Percentiles rank a stretch among this genome's conserved stretches.
phyloP scores from a whole-genome alignment of 2,888 invertebrate species.

The Fragum sueziense region DNA sequence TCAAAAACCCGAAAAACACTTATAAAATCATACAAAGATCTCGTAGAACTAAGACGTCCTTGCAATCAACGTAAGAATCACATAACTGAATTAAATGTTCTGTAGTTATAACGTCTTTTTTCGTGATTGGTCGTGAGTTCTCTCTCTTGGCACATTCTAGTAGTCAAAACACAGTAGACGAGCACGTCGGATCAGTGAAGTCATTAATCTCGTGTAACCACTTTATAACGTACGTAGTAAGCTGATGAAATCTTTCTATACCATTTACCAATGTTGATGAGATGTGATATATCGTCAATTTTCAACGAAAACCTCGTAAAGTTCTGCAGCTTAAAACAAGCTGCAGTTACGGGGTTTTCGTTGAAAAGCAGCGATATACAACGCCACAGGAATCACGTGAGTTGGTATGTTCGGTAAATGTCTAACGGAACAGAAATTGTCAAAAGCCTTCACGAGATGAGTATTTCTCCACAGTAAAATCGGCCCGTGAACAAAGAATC shows the following conservation, averaged over 20 bases:
- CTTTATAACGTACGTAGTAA: constrained; percentile 18
- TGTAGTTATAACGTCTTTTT: constrained; percentile 21
- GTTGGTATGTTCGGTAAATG: constrained; percentile 5
- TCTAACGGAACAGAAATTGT: background rate
- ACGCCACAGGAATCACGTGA: constrained; percentile 1
- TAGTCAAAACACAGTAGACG: constrained; percentile 8
- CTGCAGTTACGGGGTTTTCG: too few relatives aligned
- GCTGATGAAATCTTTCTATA: constrained; percentile 1
- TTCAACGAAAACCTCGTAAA: too few relatives aligned
- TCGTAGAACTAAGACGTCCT: constrained; percentile 27
- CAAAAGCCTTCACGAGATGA: background rate
- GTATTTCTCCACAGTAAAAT: background rate
- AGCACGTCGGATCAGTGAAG: constrained; percentile 29
- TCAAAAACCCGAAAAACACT: constrained; percentile 30
- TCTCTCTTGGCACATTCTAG: constrained; percentile 25
- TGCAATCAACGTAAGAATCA: constrained; percentile 3
- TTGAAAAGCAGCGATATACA: too few relatives aligned
- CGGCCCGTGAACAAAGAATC: background rate
- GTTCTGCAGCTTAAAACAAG: too few relatives aligned
- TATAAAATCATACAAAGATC: constrained; percentile 31
- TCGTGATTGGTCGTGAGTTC: constrained; percentile 7
- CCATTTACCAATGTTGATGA: background rate
- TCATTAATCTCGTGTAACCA: constrained; percentile 34
- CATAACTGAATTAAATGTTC: constrained; percentile 20
- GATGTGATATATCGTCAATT: too few relatives aligned